These are phyloP conservation scores for Fukomys damarensis DNA, from an alignment of 2,113 vertebrate species.

Conservation along the genomic window DNA sequence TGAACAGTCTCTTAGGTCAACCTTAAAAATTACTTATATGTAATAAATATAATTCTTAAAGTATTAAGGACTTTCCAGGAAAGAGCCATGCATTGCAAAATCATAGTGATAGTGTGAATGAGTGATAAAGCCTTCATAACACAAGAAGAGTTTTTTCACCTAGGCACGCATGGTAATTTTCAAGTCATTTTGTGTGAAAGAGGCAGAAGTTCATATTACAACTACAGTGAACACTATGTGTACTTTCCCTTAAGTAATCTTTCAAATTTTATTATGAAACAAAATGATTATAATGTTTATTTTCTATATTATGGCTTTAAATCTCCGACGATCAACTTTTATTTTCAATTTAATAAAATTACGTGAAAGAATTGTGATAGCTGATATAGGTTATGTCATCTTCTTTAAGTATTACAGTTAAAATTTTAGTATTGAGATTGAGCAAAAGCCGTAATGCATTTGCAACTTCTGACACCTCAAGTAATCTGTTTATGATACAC, in stretches of 20 bases:
- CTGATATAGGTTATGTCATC: neutral
- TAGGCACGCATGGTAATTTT: neutral
- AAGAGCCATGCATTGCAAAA: neutral
- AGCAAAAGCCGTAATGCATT: neutral
- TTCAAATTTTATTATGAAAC: neutral
- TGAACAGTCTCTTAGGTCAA: neutral
- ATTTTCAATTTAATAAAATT: neutral
- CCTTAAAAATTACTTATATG: neutral
- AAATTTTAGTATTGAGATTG: neutral
- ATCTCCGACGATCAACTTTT: neutral
- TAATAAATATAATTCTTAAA: neutral
- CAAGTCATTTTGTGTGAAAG: neutral
- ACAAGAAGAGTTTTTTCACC: neutral
- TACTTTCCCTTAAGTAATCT: neutral
- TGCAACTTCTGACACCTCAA: neutral
- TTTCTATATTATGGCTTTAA: neutral
- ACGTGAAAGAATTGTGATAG: neutral
- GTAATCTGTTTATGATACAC: neutral
- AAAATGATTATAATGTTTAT: neutral
- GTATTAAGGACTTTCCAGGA: neutral
- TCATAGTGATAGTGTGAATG: neutral
- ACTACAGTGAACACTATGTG: neutral
- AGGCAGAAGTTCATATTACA: neutral
- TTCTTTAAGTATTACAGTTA: neutral
- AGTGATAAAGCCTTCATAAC: neutral